Conservation (phyloP, 2,888 invertebrate species). For the Therioaphis trifolii region DNA sequence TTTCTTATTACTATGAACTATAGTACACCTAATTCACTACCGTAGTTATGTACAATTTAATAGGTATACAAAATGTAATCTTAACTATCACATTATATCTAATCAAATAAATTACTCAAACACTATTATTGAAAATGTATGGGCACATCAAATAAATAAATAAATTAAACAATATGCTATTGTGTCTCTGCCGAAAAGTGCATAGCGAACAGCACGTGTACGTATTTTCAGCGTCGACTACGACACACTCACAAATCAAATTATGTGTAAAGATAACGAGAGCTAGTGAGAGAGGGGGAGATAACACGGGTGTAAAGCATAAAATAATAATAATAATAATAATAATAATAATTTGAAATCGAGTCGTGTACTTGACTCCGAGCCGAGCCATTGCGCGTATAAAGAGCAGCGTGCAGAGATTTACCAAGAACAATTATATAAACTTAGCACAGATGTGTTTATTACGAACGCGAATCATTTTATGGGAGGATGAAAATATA, state of each 20-base stretch:
- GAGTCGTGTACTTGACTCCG: background rate
- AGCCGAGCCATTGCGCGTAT: background rate
- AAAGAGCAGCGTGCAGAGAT: constrained; percentile 61
- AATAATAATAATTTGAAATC: background rate
- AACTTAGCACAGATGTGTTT: too few species aligned
- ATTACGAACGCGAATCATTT: too few species aligned
- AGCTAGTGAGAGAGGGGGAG: background rate
- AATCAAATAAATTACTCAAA: background rate
- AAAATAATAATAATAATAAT: background rate
- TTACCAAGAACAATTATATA: constrained; percentile 24
- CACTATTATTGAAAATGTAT: background rate
- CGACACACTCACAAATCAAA: background rate
- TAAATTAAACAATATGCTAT: background rate
- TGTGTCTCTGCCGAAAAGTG: background rate
- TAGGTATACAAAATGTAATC: constrained; percentile 3
- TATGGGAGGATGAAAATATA: too few species aligned
- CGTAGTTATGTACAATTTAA: background rate
- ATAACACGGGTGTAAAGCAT: background rate
- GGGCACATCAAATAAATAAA: constrained; percentile 20
- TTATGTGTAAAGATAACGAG: background rate
- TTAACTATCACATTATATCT: background rate
- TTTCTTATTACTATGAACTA: background rate
- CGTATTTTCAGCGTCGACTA: background rate
- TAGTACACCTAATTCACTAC: background rate
- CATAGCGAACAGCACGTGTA: background rate